These are phyloP conservation scores for Anthopleura xanthogrammica DNA, from an alignment of 92 coral and sea anemone species.

Conservation along the genomic window DNA sequence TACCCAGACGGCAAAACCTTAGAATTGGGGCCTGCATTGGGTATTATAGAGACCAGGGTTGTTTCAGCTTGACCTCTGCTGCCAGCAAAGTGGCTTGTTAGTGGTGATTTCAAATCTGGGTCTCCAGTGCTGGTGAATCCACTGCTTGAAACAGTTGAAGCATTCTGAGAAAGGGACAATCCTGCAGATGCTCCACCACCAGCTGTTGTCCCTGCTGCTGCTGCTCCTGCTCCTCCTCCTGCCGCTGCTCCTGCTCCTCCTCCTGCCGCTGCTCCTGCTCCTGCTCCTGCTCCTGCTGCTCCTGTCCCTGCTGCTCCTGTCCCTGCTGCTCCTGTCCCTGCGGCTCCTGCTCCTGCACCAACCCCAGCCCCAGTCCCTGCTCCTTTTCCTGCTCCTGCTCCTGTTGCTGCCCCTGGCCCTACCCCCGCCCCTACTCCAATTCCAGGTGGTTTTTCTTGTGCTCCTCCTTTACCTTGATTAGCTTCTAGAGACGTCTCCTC, in stretches of 20 bases:
- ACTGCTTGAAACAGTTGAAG: neutral
- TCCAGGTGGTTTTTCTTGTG: neutral
- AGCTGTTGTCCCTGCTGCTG: neutral
- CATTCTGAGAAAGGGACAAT: too few relatives aligned
- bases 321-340: conserved; percentile 5
- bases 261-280: neutral
- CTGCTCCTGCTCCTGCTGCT: neutral
- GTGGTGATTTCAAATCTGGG: neutral
- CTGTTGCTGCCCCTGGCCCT: neutral
- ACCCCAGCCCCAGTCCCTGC: conserved; percentile 9
- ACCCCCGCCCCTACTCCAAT: neutral
- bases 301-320: neutral
- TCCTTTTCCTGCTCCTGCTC: conserved; percentile 1
- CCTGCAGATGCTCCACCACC: neutral
- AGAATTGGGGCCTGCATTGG: neutral
- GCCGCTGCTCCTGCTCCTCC: neutral
- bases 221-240: neutral
- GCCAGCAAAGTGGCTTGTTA: neutral
- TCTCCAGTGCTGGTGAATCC: neutral
- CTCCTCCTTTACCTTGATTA: neutral
- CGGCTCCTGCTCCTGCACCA: conserved; percentile 16
- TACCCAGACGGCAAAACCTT: conserved; percentile 4
- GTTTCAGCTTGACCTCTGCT: neutral
- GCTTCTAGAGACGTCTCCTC: neutral
- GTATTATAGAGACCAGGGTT: neutral